These are phyloP conservation scores for Amblyteles armatorius DNA, from an alignment of 2,888 invertebrate species.

Conservation along the genomic window DNA sequence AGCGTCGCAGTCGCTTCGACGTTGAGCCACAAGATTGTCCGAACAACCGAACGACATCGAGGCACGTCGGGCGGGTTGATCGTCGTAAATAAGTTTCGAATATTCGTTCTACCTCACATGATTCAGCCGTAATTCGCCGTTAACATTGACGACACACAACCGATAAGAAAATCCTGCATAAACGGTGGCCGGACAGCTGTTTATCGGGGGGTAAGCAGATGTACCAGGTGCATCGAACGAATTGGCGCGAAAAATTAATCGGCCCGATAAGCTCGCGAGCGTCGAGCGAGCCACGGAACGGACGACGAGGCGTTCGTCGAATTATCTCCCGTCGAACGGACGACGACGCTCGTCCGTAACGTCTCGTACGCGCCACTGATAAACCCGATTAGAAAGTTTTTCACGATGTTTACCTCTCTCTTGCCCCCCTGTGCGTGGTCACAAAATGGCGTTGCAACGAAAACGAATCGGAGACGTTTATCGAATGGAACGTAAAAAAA, in stretches of 20 bases:
- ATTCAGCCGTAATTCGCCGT: constrained; percentile 35
- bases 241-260: constrained; percentile 77
- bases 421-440: constrained; percentile 70
- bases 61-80: neutral
- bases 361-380: constrained; percentile 34
- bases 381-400: constrained; percentile 77
- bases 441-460: constrained; percentile 77
- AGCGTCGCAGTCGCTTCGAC: no score
- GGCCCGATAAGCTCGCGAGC: constrained; percentile 35
- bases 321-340: constrained; percentile 1
- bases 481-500: constrained; percentile 44
- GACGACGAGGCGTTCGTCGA: neutral
- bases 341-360: neutral
- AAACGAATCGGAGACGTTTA: constrained; percentile 57
- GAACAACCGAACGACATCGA: neutral
- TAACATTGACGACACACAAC: constrained; percentile 45
- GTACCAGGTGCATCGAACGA: constrained; percentile 78
- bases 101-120: constrained; percentile 53
- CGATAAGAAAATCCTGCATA: constrained; percentile 58
- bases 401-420: constrained; percentile 76
- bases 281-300: neutral
- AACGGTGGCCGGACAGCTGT: constrained; percentile 77
- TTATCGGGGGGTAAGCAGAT: constrained; percentile 73
- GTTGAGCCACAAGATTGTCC: no score
- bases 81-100: neutral